Evolutionary conservation across 2,888 invertebrate species (phyloP).

Genomic region (Noctua fimbriata): DNA sequence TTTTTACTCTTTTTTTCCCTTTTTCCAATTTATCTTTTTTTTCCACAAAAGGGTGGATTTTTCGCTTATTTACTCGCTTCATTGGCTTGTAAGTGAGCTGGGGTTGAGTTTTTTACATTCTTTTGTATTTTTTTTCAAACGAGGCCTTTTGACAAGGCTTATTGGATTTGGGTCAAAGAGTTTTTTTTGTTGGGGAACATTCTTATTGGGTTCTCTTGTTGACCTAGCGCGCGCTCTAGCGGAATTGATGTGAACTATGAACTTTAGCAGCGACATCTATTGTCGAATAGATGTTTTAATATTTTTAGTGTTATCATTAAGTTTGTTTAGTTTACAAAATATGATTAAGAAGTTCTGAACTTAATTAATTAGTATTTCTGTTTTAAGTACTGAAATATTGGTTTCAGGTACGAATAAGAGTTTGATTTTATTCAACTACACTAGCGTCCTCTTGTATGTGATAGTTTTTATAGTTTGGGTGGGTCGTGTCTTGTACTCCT

Average conservation of each 20-base stretch:
- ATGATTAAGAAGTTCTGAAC: not conserved
- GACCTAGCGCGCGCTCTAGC: constrained; percentile 52
- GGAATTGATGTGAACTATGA: constrained; percentile 70
- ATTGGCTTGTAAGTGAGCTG: constrained; percentile 90
- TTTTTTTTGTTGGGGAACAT: constrained; percentile 59
- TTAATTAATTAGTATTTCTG: not conserved
- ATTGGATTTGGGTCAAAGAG: constrained; percentile 82
- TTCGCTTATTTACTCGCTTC: constrained; percentile 90
- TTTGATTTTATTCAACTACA: not conserved
- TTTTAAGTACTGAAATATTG: not conserved
- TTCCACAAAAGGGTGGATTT: constrained; percentile 87
- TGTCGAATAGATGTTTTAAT: constrained; percentile 65
- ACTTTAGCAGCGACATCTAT: constrained; percentile 72
- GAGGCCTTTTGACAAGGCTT: constrained; percentile 71
- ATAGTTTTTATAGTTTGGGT: constrained; percentile 14
- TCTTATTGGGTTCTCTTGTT: constrained; percentile 70
- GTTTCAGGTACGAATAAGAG: not conserved
- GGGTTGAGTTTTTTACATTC: constrained; percentile 77
- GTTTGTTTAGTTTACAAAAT: not conserved
- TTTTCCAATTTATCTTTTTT: constrained; percentile 87
- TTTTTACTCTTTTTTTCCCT: constrained; percentile 78
- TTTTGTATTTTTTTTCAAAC: constrained; percentile 78
- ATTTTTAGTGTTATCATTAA: not conserved
- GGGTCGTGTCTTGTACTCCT: not conserved
- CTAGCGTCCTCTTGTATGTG: constrained; percentile 45